Evolutionary conservation across 2,113 vertebrate genomes (phyloP).

Genomic region (Rhadina sibilatrix): DNA sequence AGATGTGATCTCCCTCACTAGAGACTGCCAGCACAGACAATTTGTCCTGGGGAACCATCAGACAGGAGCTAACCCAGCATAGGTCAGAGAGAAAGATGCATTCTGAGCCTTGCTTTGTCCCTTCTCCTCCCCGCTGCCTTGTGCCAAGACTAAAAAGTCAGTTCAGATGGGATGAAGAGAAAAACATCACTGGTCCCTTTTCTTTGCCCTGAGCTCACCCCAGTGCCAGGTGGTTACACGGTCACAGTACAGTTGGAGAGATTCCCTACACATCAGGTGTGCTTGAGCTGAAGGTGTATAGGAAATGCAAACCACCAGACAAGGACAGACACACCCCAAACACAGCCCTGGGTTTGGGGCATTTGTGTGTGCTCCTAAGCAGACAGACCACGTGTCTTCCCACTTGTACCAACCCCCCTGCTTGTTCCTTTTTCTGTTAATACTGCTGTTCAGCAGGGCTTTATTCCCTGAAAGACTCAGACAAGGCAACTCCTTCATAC

Average conservation of each 20-base stretch:
- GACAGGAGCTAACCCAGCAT: accelerated
- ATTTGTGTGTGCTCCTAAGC: background rate
- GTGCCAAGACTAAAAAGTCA: background rate
- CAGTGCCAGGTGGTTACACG: accelerated
- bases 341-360: background rate
- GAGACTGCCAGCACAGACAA: background rate
- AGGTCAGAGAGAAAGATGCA: background rate
- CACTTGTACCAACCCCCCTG: background rate
- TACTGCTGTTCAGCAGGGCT: background rate
- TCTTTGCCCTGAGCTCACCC: background rate
- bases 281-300: background rate
- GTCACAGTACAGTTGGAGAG: accelerated
- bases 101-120: background rate
- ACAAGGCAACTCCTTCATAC: background rate
- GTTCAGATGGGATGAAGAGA: background rate
- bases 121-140: background rate
- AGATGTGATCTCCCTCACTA: background rate
- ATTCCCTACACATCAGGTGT: background rate
- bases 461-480: background rate
- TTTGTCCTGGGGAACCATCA: background rate
- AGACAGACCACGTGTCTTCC: background rate
- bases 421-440: background rate
- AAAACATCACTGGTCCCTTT: background rate
- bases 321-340: background rate
- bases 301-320: background rate